These are phyloP conservation scores for Stenotaenia linearis DNA, from an alignment of 2,888 invertebrate genomes.

Conservation along the genomic window DNA sequence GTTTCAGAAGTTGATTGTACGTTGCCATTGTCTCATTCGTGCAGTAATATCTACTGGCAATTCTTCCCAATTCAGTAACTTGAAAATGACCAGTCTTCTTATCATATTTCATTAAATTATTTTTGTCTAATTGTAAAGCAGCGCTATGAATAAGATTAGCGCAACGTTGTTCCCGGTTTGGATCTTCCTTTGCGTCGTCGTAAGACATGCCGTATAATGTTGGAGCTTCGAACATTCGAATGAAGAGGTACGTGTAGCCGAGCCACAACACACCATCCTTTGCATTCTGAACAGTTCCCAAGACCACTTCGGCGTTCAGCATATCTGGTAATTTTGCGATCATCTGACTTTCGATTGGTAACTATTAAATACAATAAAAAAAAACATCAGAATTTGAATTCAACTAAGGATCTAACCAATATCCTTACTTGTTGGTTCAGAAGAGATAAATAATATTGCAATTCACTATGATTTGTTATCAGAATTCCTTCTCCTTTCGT, in stretches of 20 bases:
- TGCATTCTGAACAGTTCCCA: constrained; percentile 87
- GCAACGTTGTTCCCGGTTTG: constrained; percentile 75
- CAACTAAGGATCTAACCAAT: no score
- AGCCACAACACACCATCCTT: constrained; percentile 88
- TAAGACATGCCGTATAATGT: constrained; percentile 79
- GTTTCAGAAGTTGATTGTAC: constrained; percentile 92
- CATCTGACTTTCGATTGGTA: constrained; percentile 96
- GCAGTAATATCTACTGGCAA: constrained; percentile 97
- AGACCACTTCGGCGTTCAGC: constrained; percentile 94
- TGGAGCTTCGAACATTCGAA: constrained; percentile 87
- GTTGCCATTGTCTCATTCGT: constrained; percentile 94
- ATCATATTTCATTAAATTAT: constrained; percentile 92
- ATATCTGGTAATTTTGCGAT: constrained; percentile 89
- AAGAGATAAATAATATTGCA: constrained; percentile 94
- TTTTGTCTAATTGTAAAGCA: constrained; percentile 80
- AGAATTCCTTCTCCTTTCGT: constrained; percentile 94
- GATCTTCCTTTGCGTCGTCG: constrained; percentile 74
- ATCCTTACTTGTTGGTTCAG: constrained; percentile 90
- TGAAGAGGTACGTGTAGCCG: constrained; percentile 94
- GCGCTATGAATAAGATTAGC: constrained; percentile 96
- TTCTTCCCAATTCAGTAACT: constrained; percentile 91
- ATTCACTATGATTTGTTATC: constrained; percentile 96
- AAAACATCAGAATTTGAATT: constrained; percentile 26
- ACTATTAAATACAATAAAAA: constrained; percentile 51
- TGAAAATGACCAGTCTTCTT: constrained; percentile 82